Conservation (phyloP, 2,888 invertebrate species). For the Anaspis maculata region DNA sequence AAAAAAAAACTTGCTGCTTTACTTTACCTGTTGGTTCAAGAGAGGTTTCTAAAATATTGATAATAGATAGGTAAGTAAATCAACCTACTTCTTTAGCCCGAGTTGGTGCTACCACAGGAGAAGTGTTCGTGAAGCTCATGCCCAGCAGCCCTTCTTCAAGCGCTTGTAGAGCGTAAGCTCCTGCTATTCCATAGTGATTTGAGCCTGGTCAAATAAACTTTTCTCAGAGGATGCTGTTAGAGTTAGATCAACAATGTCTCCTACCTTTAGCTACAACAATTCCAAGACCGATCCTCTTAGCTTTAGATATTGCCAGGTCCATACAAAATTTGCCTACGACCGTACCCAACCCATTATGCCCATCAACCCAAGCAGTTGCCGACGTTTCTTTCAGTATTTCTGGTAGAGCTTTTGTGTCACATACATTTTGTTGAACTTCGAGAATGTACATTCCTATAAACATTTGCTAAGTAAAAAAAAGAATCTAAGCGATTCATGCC, state of each 20-base stretch:
- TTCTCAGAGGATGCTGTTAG: neutral
- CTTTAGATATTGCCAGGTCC: conserved; percentile 61
- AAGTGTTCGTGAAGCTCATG: conserved; percentile 86
- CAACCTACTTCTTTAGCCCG: conserved; percentile 57
- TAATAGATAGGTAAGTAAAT: neutral
- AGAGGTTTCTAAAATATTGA: too few species aligned
- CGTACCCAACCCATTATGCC: conserved; percentile 60
- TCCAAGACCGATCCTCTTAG: conserved; percentile 57
- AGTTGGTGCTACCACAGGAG: conserved; percentile 82
- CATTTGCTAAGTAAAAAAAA: neutral
- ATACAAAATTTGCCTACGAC: conserved; percentile 56
- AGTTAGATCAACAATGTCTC: conserved; percentile 4
- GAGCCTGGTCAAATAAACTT: conserved; percentile 48
- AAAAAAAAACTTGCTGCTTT: neutral
- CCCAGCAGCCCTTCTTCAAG: conserved; percentile 67
- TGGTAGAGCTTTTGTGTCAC: conserved; percentile 47
- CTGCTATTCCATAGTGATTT: conserved; percentile 87
- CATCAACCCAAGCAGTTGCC: conserved; percentile 54
- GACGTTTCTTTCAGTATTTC: conserved; percentile 50
- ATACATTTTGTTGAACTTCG: conserved; percentile 49
- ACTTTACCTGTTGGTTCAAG: too few species aligned
- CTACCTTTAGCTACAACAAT: conserved; percentile 54
- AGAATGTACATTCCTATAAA: conserved; percentile 54
- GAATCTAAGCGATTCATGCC: conserved; percentile 52
- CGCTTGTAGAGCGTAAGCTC: conserved; percentile 73